phyloP scores from a whole-genome alignment of 2,113 vertebrate species.

The Dunckerocampus dactyliophorus region DNA sequence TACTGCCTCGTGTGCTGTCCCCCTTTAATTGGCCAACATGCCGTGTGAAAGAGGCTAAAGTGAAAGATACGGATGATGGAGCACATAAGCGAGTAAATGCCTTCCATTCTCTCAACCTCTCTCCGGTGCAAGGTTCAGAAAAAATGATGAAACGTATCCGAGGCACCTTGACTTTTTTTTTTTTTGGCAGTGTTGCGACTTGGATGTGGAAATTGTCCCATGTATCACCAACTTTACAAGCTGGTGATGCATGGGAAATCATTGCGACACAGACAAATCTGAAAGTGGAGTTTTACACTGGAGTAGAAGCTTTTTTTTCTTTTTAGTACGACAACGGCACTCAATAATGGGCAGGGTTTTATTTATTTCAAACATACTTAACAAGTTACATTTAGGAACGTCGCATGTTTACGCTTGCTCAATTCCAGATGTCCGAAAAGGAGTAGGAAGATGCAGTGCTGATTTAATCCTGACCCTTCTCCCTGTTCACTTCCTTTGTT shows the following conservation, averaged over 20 bases:
- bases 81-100: constrained; percentile 33
- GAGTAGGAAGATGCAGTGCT: too few relatives aligned
- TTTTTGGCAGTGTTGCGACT: constrained; percentile 15
- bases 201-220: constrained; percentile 18
- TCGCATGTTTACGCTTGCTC: too few relatives aligned
- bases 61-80: constrained; percentile 35
- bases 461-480: too few relatives aligned
- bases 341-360: constrained; percentile 37
- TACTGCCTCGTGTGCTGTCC: constrained; percentile 12
- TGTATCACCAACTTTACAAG: constrained; percentile 27
- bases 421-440: too few relatives aligned
- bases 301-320: constrained; percentile 38
- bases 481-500: too few relatives aligned
- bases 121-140: constrained; percentile 20
- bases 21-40: constrained; percentile 30
- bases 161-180: constrained; percentile 30
- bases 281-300: constrained; percentile 38
- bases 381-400: too few relatives aligned
- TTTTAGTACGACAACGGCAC: constrained; percentile 54
- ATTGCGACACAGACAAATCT: constrained; percentile 29
- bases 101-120: constrained; percentile 9
- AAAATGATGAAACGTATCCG: constrained; percentile 42
- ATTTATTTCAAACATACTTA: constrained; percentile 25
- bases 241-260: constrained; percentile 41
- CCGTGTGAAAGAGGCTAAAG: constrained; percentile 14